A percentile compares a stretch with the other conserved stretches of the same genome.
Evolutionary conservation across 2,888 invertebrate genomes (phyloP).

Genomic region (Pelosia muscerda): DNA sequence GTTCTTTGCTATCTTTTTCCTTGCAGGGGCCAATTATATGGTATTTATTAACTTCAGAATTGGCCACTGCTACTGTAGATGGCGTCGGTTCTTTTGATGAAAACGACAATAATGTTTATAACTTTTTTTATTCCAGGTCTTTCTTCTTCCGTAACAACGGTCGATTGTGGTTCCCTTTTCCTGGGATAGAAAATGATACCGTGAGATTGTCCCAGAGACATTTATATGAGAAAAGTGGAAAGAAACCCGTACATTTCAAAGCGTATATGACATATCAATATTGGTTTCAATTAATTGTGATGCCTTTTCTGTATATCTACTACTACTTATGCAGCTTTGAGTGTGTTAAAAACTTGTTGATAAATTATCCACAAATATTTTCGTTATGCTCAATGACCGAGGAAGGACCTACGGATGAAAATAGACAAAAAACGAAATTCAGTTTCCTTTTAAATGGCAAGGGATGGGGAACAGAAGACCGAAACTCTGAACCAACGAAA

Average conservation of each 20-base stretch:
- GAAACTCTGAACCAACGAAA: slow-evolving; percentile 48
- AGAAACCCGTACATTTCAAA: slow-evolving; percentile 58
- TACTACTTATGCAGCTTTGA: slow-evolving; percentile 62
- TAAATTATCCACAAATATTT: slow-evolving; percentile 61
- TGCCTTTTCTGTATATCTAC: slow-evolving; percentile 59
- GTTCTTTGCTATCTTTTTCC: no score
- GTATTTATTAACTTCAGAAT: no score
- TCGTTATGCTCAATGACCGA: slow-evolving; percentile 65
- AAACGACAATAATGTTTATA: no score
- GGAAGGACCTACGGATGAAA: slow-evolving; percentile 63
- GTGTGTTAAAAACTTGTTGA: slow-evolving; percentile 62
- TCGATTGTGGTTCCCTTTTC: slow-evolving; percentile 64
- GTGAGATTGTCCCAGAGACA: slow-evolving; percentile 65
- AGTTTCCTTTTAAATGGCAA: slow-evolving; percentile 61
- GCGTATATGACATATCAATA: slow-evolving; percentile 62
- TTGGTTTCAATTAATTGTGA: slow-evolving; percentile 57
- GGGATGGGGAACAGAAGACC: slow-evolving; percentile 55
- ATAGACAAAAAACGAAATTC: slow-evolving; percentile 57
- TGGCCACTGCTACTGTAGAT: no score
- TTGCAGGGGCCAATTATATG: no score
- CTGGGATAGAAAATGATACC: slow-evolving; percentile 62
- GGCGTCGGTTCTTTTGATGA: no score
- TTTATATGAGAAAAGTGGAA: slow-evolving; percentile 52
- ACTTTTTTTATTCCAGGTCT: slow-evolving; percentile 48
- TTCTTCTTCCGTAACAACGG: slow-evolving; percentile 64